phyloP scores from a whole-genome alignment of 2,888 invertebrate genomes.

The Tipula unca region DNA sequence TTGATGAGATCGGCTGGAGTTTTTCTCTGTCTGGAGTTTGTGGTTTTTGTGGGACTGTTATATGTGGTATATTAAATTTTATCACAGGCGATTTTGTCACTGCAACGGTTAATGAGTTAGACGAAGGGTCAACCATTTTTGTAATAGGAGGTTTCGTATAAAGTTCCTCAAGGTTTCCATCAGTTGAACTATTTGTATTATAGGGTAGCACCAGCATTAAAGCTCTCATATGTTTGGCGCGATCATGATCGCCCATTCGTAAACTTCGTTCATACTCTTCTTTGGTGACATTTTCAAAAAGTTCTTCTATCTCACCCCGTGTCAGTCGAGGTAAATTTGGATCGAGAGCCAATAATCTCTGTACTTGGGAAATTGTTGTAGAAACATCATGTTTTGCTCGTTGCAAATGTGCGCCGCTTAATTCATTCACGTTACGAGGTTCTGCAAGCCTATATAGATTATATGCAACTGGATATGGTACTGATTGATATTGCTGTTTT shows the following conservation, averaged over 20 bases:
- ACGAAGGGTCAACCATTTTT: conserved; percentile 31
- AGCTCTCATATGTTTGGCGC: conserved; percentile 41
- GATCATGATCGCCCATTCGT: conserved; percentile 36
- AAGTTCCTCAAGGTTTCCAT: conserved; percentile 38
- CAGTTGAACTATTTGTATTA: conserved; percentile 38
- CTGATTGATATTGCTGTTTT: neutral
- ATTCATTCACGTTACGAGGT: neutral
- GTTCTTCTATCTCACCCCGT: conserved; percentile 41
- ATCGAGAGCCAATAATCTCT: conserved; percentile 37
- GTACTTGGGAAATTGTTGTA: conserved; percentile 40
- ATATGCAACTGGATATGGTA: conserved; percentile 17
- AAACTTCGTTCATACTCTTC: conserved; percentile 41
- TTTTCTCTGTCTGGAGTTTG: neutral
- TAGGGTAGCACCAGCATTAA: conserved; percentile 41
- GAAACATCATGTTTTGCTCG: conserved; percentile 30
- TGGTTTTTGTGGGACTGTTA: neutral
- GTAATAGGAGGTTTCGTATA: conserved; percentile 40
- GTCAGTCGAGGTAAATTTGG: conserved; percentile 39
- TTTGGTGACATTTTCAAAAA: conserved; percentile 41
- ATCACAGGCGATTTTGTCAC: neutral
- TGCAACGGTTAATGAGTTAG: neutral
- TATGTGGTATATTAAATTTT: neutral
- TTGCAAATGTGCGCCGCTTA: neutral
- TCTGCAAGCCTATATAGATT: neutral
- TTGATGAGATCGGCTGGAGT: neutral